Evolutionary conservation across 2,797 vertebrate species (phyloP).

Genomic region (Hylomyscus alleni): DNA sequence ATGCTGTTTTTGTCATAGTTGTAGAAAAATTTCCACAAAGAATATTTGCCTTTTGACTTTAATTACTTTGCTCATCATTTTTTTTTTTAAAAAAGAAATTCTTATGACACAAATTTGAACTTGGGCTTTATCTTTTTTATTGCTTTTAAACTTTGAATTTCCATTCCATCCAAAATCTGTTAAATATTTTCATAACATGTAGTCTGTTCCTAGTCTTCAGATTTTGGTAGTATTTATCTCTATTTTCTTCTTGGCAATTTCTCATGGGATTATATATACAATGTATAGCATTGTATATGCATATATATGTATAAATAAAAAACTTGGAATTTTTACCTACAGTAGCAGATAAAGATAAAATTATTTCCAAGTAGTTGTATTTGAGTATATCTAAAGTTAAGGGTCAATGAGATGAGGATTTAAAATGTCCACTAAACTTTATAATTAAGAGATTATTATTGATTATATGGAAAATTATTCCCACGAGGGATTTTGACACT

Average conservation of each 20-base stretch:
- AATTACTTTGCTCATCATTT: conserved; percentile 14
- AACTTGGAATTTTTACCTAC: conserved; percentile 31
- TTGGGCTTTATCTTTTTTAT: background rate
- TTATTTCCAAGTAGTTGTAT: background rate
- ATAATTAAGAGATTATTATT: conserved; percentile 24
- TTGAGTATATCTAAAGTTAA: background rate
- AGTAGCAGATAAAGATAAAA: background rate
- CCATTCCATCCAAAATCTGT: background rate
- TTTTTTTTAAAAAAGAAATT: conserved; percentile 30
- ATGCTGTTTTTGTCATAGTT: background rate
- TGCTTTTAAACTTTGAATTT: conserved; percentile 5
- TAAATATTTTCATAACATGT: conserved; percentile 33
- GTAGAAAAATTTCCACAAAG: background rate
- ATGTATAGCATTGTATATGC: background rate
- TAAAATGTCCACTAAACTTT: conserved; percentile 25
- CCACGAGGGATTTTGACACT: background rate
- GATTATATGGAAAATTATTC: conserved; percentile 14
- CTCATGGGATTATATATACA: background rate
- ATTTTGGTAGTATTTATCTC: background rate
- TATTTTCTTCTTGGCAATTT: conserved; percentile 38
- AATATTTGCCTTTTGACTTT: conserved; percentile 45
- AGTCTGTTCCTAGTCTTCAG: background rate
- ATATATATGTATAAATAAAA: background rate
- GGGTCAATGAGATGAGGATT: background rate
- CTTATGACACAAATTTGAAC: background rate